These are phyloP conservation scores for Drosophila subpulchrella DNA, from an alignment of 1,140 invertebrate genomes.

Conservation along the genomic window DNA sequence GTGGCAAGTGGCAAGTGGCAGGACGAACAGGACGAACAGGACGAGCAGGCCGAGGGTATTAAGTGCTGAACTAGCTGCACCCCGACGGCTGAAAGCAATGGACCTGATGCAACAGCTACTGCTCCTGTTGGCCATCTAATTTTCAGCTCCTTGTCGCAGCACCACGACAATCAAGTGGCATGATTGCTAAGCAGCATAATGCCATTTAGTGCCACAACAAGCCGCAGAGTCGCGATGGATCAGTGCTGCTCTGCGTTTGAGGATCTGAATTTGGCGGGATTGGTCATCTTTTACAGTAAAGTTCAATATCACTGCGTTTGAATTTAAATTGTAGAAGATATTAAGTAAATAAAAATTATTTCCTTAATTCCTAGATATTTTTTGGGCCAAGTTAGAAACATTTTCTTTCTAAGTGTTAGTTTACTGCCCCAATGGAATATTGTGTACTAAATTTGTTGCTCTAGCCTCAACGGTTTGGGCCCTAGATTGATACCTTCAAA, in stretches of 20 bases:
- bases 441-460: no score
- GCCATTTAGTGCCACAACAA: slow-evolving; percentile 78
- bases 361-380: no score
- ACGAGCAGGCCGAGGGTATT: slow-evolving; percentile 11
- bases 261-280: neutral
- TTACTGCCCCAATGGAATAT: no score
- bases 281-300: no score
- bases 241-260: neutral
- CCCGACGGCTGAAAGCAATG: slow-evolving; percentile 21
- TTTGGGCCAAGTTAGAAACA: no score
- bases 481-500: no score
- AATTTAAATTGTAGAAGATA: no score
- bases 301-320: no score
- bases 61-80: slow-evolving; percentile 27
- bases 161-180: slow-evolving; percentile 66
- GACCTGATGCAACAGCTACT: slow-evolving; percentile 1
- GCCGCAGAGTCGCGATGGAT: slow-evolving; percentile 8
- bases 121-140: slow-evolving; percentile 49
- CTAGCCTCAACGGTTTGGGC: no score
- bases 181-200: slow-evolving; percentile 81
- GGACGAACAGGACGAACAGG: slow-evolving; percentile 7
- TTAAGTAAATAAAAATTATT: no score
- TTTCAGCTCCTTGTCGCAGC: slow-evolving; percentile 54
- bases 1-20: slow-evolving; percentile 17
- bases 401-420: no score